Evolutionary conservation across 2,113 vertebrate species (phyloP).

Genomic region (Riparia riparia): DNA sequence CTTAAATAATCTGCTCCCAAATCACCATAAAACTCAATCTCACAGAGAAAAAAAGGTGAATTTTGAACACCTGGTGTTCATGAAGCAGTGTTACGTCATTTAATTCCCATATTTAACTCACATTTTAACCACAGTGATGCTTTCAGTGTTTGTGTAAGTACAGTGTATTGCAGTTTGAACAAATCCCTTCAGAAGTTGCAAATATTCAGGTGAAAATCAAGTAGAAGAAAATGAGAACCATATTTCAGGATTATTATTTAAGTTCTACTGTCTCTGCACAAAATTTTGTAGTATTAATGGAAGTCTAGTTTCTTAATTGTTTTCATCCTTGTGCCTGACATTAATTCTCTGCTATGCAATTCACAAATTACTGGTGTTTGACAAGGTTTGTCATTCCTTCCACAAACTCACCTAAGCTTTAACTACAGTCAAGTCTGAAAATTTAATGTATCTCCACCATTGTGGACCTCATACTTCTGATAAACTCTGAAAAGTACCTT

Average conservation of each 20-base stretch:
- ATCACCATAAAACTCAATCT: neutral
- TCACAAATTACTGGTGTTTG: neutral
- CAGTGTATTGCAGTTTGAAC: neutral
- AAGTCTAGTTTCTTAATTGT: neutral
- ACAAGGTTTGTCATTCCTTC: neutral
- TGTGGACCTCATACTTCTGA: neutral
- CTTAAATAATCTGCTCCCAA: neutral
- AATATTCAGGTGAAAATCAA: neutral
- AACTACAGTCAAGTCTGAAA: neutral
- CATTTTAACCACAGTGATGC: neutral
- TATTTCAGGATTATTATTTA: neutral
- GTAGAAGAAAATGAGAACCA: neutral
- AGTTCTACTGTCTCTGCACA: neutral
- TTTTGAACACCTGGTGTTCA: neutral
- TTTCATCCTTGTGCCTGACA: neutral
- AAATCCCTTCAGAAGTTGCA: neutral
- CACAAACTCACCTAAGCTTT: neutral
- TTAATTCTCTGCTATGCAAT: neutral
- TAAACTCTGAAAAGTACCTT: neutral
- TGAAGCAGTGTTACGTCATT: neutral
- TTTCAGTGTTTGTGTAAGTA: neutral
- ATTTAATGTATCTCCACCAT: neutral
- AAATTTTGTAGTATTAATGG: neutral
- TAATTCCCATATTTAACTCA: neutral
- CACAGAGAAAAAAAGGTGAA: neutral